Evolutionary conservation across 1,140 invertebrate genomes (phyloP), one percentile per base, ranked within the genome.

Genomic region (Amyelois transitella): DNA sequence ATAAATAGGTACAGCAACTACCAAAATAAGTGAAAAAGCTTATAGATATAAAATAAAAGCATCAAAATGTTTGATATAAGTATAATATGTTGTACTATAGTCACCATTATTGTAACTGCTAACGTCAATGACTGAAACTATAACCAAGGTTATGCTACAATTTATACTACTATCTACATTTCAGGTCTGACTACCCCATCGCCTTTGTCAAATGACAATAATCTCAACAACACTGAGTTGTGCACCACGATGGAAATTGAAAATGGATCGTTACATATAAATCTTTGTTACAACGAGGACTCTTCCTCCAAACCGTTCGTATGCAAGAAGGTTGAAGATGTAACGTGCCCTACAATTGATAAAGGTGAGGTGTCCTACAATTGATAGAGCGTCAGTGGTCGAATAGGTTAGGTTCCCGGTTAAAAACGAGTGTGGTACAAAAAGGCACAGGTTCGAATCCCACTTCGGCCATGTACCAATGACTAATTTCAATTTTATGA

Each of bases 301-400:
- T 14, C 1, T 5, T 38, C 38, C 0, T 10, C 18, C 0, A 51
- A 38, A 14, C 58, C 62, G 0, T 71, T 60, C 7, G 54, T 71
- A 38, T 71, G 68, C 53, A 71, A 71, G 52, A 71, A 65, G 50
- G 18, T 55, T 0, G 57, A 67, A 12, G 60, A 64, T 8, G 55
- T 64, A 38, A 52, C 43, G 1, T 71, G 68, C 22, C 68, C 68
- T 0, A 71, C 68, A 12, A 49, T 62, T 32, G 68, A 71, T 21
- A 47, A 25, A 24, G 60, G 68, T 67, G 44, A 53, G 53, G n/a
- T 38, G 12, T n/a, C n/a, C n/a, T n/a, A n/a, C n/a, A n/a, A n/a
- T n/a, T n/a, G n/a, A n/a, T n/a, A n/a, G n/a, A n/a, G n/a, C n/a
- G n/a, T n/a, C n/a, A n/a, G n/a, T n/a, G n/a, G n/a, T n/a, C n/a